Base-by-base conservation (phyloP, 2,797 vertebrate genomes). In the Muscicapa comitata region DNA sequence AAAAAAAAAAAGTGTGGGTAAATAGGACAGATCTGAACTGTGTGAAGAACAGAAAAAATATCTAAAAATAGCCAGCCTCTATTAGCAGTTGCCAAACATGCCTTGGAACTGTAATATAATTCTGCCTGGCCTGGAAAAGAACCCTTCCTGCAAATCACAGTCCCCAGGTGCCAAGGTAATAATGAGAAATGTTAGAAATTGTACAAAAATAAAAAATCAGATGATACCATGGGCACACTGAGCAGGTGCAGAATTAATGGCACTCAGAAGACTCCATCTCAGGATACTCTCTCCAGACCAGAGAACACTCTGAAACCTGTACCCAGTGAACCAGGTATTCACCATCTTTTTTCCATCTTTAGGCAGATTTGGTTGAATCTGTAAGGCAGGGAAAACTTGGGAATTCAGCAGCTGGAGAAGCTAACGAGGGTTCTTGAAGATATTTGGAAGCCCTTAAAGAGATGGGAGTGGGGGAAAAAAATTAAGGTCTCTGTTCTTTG, bases 1-100 rank as follows among this genome's bases (percentile, higher is more conserved):
- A 17, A 47, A 38, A 20, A 11, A n/a, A 8, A 4, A 13, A 7
- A 3, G 4, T 21, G 5, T 16, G 4, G 45, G 75, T 90, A 96
- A 97, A 90, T 94, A 94, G 93, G 95, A 78, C 95, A 94, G 62
- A 75, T 86, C 28, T 86, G 83, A 94, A 80, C 33, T 20, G 43
- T 88, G 29, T 75, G 42, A 90, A 77, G 86, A 88, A 35, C 58
- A 88, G 48, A 83, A 59, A 59, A 93, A 93, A 33, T 6, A 66
- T 47, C 95, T 95, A 96, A 97, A 97, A 97, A 97, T 97, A 97
- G 37, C 29, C 72, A 91, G 57, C 26, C 63, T 62, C 72, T 96
- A 67, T 95, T 96, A 97, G 73, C 68, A 37, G 23, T 83, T 93
- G 72, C 78, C 88, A 95, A 95, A 90, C 76, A 65, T 84, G 67